phyloP scores from a whole-genome alignment of 2,888 invertebrate genomes.

The Alloscopus bannaensis region DNA sequence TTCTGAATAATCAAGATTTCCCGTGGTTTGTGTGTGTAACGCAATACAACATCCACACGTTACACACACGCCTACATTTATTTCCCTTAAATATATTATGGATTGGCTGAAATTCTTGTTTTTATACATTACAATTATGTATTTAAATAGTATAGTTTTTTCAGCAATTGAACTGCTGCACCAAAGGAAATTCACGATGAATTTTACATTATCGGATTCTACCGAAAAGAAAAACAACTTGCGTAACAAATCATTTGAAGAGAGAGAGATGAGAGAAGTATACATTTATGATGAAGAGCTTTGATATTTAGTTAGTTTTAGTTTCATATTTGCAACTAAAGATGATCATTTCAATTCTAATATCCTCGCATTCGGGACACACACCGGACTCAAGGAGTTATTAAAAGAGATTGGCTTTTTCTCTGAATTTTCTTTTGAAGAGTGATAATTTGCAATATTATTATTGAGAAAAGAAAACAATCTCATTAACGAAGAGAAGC shows the following conservation, averaged over 20 bases:
- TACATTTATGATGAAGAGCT: no score
- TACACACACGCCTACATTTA: neutral
- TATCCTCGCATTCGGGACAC: no score
- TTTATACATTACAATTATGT: no score
- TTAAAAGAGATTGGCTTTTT: neutral
- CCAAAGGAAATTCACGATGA: slow-evolving; percentile 72
- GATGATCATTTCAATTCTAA: no score
- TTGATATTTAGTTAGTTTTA: no score
- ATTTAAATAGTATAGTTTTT: slow-evolving; percentile 42
- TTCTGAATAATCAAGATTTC: no score
- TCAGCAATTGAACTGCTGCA: slow-evolving; percentile 73
- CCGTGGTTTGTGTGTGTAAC: no score
- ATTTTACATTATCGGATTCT: slow-evolving; percentile 71
- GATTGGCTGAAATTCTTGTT: slow-evolving; percentile 29
- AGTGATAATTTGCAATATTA: neutral
- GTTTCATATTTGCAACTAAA: no score
- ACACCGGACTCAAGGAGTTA: no score
- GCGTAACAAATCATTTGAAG: neutral
- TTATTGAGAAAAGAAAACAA: no score
- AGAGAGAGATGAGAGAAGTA: neutral
- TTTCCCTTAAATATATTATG: slow-evolving; percentile 1
- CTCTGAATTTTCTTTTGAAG: neutral
- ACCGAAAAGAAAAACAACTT: slow-evolving; percentile 53
- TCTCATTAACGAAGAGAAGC: no score
- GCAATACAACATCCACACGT: no score